Conservation (phyloP, 2,888 invertebrate species). For the Lobophora halterata region DNA sequence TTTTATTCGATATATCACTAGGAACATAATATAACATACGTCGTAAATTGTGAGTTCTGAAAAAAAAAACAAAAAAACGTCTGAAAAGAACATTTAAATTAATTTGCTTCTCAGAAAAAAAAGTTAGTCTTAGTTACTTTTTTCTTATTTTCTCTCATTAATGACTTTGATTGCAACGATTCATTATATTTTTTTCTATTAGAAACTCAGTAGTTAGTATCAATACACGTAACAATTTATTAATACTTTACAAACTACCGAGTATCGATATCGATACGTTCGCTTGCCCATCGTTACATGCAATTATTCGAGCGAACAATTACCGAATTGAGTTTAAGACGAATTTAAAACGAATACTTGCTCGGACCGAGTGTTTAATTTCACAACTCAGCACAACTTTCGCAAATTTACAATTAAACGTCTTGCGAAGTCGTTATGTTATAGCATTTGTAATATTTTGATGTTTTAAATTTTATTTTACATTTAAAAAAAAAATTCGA, state of each 20-base stretch:
- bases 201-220: no score
- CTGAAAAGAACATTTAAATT: no score
- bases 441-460: conserved; percentile 4
- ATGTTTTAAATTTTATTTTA: conserved; percentile 1
- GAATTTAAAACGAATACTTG: conserved; percentile 40
- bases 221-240: no score
- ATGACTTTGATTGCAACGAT: no score
- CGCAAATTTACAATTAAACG: conserved; percentile 20
- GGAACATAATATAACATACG: no score
- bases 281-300: conserved; percentile 18
- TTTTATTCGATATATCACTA: background rate
- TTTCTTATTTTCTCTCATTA: no score
- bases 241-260: no score
- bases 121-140: no score
- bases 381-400: conserved; percentile 19
- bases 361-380: conserved; percentile 27
- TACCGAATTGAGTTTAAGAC: conserved; percentile 41
- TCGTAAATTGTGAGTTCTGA: no score
- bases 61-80: no score
- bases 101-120: no score
- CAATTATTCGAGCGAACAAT: conserved; percentile 43
- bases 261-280: conserved; percentile 1
- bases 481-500: background rate
- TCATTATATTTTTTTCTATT: no score
- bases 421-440: conserved; percentile 10